These are phyloP conservation scores for Montipora capricornis DNA, from an alignment of 64 coral and sea anemone species.

Conservation along the genomic window DNA sequence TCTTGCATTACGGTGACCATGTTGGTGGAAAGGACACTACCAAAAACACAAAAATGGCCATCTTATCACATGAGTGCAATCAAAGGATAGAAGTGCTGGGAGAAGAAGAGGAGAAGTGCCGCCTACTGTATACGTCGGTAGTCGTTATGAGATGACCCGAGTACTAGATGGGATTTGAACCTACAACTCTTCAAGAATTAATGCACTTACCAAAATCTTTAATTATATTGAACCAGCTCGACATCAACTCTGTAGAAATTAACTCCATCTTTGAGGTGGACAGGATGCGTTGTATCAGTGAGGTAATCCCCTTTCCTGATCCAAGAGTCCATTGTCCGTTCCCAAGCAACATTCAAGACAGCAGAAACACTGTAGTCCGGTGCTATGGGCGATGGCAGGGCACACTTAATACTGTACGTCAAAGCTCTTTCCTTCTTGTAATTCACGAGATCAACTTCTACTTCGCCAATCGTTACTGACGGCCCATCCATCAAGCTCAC, in stretches of 20 bases:
- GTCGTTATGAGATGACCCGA: no score
- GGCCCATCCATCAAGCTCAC: constrained; percentile 70
- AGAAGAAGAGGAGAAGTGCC: no score
- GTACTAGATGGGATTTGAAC: no score
- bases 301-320: constrained; percentile 73
- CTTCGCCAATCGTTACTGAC: constrained; percentile 45
- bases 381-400: constrained; percentile 46
- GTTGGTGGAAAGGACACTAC: no score
- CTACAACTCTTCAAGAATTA: no score
- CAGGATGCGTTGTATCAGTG: constrained; percentile 47
- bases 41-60: no score
- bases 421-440: constrained; percentile 66
- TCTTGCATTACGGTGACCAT: no score
- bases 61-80: no score
- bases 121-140: no score
- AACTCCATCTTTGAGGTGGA: constrained; percentile 30
- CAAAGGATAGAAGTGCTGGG: no score
- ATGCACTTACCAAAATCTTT: background rate
- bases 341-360: constrained; percentile 80
- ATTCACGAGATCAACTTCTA: constrained; percentile 31
- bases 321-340: constrained; percentile 57
- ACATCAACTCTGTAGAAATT: constrained; percentile 56
- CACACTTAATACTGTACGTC: constrained; percentile 68
- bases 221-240: constrained; percentile 52
- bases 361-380: constrained; percentile 59